phyloP scores from a whole-genome alignment of 2,113 vertebrate genomes.

The Dolichotis patagonum region DNA sequence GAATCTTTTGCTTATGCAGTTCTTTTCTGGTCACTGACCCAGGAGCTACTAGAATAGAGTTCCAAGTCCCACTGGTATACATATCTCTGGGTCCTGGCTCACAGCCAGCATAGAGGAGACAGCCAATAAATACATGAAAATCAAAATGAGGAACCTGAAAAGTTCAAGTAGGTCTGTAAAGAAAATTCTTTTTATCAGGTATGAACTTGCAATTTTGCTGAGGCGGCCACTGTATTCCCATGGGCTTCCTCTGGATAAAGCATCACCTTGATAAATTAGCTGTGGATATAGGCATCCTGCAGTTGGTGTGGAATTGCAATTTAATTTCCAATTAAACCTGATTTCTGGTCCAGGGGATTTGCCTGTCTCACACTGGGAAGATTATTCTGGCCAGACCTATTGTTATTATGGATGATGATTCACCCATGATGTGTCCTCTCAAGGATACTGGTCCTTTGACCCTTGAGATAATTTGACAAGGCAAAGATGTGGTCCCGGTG shows the following conservation, averaged over 20 bases:
- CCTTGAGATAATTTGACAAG: neutral
- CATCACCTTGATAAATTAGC: conserved; percentile 67
- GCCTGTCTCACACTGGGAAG: conserved; percentile 38
- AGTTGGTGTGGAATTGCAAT: conserved; percentile 64
- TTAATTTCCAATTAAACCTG: conserved; percentile 76
- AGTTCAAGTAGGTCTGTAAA: neutral
- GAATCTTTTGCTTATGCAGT: neutral
- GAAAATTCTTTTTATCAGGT: neutral
- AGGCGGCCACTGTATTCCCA: neutral
- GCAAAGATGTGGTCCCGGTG: too few species aligned
- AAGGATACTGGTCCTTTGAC: neutral
- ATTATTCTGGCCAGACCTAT: conserved; percentile 4
- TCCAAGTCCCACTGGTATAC: fast-evolving
- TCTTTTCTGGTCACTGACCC: neutral
- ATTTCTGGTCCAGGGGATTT: conserved; percentile 55
- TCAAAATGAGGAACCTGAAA: neutral
- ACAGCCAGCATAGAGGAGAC: neutral
- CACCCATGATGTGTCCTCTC: neutral
- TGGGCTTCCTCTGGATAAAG: neutral
- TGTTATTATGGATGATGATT: neutral
- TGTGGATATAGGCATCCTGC: conserved; percentile 41
- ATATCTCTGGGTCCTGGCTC: neutral
- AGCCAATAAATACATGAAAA: neutral
- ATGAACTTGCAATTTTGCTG: neutral
- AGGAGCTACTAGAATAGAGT: neutral